phyloP scores from a whole-genome alignment of 2,113 vertebrate species.

The Gymnobelideus leadbeateri region DNA sequence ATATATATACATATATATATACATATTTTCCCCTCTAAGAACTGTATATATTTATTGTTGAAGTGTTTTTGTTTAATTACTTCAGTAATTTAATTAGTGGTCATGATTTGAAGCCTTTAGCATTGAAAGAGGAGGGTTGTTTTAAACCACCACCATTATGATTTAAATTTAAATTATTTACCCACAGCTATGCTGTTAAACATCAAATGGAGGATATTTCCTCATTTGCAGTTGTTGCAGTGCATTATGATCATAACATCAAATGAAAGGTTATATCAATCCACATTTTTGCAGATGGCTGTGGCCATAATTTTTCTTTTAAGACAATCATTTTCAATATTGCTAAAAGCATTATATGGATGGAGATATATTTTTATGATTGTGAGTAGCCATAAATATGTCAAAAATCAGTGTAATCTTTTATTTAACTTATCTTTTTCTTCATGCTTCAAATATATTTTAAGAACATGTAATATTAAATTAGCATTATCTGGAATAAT shows the following conservation, averaged over 20 bases:
- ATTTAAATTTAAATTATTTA: background rate
- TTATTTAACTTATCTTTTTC: background rate
- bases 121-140: background rate
- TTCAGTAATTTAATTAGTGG: background rate
- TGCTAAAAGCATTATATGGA: background rate
- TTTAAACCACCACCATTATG: background rate
- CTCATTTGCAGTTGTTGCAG: background rate
- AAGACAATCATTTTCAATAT: background rate
- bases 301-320: background rate
- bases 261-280: background rate
- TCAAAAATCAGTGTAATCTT: background rate
- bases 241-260: background rate
- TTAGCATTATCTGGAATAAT: background rate
- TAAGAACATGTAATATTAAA: background rate
- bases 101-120: background rate
- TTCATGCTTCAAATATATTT: background rate
- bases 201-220: background rate
- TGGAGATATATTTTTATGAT: background rate
- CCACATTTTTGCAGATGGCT: background rate
- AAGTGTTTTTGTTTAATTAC: background rate
- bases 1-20: no score
- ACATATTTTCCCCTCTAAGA: background rate
- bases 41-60: background rate
- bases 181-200: background rate
- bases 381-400: background rate